Conservation (phyloP, 1,140 invertebrate species). For the Matsumurasca onukii region DNA sequence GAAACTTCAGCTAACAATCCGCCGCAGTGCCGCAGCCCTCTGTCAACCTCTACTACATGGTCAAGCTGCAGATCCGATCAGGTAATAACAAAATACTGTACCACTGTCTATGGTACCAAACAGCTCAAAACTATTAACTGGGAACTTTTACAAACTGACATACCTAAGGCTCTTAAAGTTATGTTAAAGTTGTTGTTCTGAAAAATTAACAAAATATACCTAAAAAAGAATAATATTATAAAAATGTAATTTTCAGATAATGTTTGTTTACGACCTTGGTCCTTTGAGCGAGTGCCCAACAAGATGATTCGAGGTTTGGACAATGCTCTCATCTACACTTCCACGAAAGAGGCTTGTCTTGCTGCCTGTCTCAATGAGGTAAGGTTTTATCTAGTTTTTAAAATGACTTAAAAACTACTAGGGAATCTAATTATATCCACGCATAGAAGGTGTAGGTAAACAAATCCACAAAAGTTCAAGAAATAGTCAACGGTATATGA, state of each 20-base stretch:
- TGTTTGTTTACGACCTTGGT: slow-evolving; percentile 87
- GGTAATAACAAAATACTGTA: too few species aligned
- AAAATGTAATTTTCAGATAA: slow-evolving; percentile 76
- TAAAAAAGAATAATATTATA: slow-evolving; percentile 17
- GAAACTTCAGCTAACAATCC: slow-evolving; percentile 88
- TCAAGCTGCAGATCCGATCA: slow-evolving; percentile 86
- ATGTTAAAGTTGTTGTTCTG: background rate
- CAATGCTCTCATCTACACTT: slow-evolving; percentile 89
- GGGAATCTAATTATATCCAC: too few species aligned
- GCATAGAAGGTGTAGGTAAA: too few species aligned
- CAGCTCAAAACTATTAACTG: background rate
- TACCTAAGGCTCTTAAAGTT: background rate
- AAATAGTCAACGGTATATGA: too few species aligned
- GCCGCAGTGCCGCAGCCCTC: slow-evolving; percentile 76
- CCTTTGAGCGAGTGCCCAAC: slow-evolving; percentile 90
- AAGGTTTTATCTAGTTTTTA: slow-evolving; percentile 40
- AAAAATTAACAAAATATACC: background rate
- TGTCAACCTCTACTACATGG: slow-evolving; percentile 94
- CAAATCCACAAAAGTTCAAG: too few species aligned
- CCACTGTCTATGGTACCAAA: background rate
- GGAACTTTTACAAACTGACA: background rate
- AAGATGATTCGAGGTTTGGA: slow-evolving; percentile 87
- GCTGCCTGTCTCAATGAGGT: slow-evolving; percentile 90
- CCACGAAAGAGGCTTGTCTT: slow-evolving; percentile 90
- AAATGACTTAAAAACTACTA: background rate